phyloP scores from a whole-genome alignment of 2,888 invertebrate genomes.

The Agonopterix subpropinquella region DNA sequence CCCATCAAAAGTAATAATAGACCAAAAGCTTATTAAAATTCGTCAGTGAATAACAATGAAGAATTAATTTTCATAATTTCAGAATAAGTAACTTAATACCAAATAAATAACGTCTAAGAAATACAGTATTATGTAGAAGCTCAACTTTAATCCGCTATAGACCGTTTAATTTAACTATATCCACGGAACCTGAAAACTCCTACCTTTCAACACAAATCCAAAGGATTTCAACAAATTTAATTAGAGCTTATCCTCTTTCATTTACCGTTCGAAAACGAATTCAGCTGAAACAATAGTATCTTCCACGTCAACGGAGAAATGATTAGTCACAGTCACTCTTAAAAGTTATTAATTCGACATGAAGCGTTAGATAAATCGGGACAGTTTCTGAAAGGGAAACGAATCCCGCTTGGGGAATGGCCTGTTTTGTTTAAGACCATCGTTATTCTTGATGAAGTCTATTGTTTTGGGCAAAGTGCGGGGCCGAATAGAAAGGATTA shows the following conservation, averaged over 20 bases:
- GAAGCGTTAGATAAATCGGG: constrained; percentile 37
- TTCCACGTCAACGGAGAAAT: constrained; percentile 23
- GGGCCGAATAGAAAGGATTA: constrained; percentile 61
- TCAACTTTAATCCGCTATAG: background rate
- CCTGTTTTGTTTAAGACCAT: constrained; percentile 65
- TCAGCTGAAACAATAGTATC: constrained; percentile 25
- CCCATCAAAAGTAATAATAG: too few species aligned
- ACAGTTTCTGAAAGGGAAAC: constrained; percentile 31
- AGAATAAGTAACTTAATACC: too few species aligned
- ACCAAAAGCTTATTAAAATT: too few species aligned
- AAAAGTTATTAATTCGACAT: constrained; percentile 42
- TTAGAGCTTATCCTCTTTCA: constrained; percentile 12
- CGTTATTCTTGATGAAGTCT: constrained; percentile 65
- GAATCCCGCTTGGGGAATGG: constrained; percentile 41
- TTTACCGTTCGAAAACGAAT: constrained; percentile 6
- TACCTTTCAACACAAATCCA: constrained; percentile 6
- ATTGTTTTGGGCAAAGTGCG: constrained; percentile 55
- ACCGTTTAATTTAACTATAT: constrained; percentile 4
- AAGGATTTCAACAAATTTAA: constrained; percentile 13
- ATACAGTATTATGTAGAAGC: too few species aligned
- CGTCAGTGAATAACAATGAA: too few species aligned
- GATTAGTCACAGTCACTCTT: constrained; percentile 24
- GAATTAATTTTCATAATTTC: too few species aligned
- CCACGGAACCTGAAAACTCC: constrained; percentile 1
- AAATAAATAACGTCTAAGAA: too few species aligned